Conservation (phyloP, 2,888 invertebrate species). For the Allolobophora icterica region DNA sequence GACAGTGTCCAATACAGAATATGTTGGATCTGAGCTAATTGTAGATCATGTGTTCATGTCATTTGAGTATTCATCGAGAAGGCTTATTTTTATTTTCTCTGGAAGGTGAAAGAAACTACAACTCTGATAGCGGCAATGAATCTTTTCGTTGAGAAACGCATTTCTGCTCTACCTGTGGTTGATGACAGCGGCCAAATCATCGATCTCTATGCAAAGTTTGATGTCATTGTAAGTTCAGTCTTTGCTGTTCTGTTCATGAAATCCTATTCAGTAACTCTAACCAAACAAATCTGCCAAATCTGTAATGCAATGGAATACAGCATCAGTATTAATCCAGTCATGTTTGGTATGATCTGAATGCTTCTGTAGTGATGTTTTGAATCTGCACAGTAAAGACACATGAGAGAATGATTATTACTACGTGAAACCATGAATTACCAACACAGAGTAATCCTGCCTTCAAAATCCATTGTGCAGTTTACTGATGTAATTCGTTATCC, state of each 20-base stretch:
- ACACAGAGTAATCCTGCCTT: background rate
- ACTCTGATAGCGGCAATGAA: slow-evolving; percentile 91
- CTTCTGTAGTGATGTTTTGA: background rate
- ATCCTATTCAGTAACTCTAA: background rate
- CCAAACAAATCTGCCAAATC: background rate
- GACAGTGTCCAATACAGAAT: too few relatives aligned
- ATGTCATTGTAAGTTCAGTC: slow-evolving; percentile 87
- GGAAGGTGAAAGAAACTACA: slow-evolving; percentile 82
- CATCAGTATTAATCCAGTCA: background rate
- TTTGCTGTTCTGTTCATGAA: background rate
- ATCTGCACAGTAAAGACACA: background rate
- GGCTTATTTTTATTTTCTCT: background rate
- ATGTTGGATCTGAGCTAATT: too few relatives aligned
- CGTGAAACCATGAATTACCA: background rate
- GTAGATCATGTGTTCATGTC: background rate
- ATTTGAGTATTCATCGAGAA: background rate
- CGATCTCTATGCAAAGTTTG: slow-evolving; percentile 98
- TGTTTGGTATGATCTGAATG: background rate
- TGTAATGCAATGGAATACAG: background rate
- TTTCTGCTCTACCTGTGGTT: slow-evolving; percentile 91
- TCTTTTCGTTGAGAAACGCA: slow-evolving; percentile 91
- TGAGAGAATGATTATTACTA: too few relatives aligned
- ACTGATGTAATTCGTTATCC: too few relatives aligned
- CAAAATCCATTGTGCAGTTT: background rate
- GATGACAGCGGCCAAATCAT: slow-evolving; percentile 86